Conservation (phyloP, 2,888 invertebrate genomes). For the Ophioninae sp. region DNA sequence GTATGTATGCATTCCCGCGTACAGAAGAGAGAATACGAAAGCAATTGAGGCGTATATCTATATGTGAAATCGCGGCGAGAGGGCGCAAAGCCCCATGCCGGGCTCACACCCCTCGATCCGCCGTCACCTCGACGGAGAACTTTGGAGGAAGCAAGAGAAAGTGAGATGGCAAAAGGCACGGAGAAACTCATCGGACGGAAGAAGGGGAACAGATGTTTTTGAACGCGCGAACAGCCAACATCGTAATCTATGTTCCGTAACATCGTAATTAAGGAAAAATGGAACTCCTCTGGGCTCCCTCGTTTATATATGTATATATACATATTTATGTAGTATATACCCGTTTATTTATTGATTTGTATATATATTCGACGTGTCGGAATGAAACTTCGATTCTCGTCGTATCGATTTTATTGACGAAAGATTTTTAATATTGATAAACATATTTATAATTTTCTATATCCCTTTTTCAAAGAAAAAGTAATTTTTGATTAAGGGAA, state of each 20-base stretch:
- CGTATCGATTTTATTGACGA: too few species aligned
- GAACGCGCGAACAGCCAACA: constrained; percentile 77
- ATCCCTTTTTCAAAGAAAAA: too few species aligned
- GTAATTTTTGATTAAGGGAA: too few species aligned
- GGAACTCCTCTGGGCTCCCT: constrained; percentile 64
- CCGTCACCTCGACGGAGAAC: constrained; percentile 62
- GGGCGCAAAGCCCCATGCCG: constrained; percentile 72
- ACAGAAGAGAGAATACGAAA: constrained; percentile 21
- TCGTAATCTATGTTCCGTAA: constrained; percentile 81
- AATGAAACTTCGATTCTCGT: too few species aligned
- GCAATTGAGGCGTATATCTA: constrained; percentile 8
- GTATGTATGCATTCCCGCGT: constrained; percentile 14
- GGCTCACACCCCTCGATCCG: constrained; percentile 71
- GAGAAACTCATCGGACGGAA: constrained; percentile 71
- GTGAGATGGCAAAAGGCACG: constrained; percentile 55
- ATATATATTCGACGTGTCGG: too few species aligned
- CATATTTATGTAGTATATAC: constrained; percentile 6
- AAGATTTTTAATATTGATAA: too few species aligned
- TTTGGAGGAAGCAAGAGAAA: constrained; percentile 45
- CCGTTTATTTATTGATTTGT: background rate
- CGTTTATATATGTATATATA: constrained; percentile 14
- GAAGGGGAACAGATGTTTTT: constrained; percentile 81
- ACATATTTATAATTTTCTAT: too few species aligned
- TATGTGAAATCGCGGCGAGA: constrained; percentile 40
- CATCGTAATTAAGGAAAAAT: constrained; percentile 81